Conservation (phyloP, 2,888 invertebrate species). For the Nebria salina region DNA sequence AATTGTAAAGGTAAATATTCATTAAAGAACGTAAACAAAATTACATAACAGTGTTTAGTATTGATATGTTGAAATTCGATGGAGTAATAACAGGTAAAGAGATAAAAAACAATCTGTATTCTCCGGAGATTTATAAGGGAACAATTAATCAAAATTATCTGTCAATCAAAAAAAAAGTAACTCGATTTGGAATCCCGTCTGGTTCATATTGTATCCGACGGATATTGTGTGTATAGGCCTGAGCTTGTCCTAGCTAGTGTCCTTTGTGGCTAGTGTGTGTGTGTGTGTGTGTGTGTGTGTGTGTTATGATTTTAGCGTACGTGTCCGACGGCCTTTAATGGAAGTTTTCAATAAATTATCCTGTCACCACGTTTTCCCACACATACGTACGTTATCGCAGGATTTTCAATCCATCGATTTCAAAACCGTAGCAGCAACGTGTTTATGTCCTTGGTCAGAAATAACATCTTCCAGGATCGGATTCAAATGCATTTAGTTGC, state of each 20-base stretch:
- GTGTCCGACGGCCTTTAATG: constrained; percentile 23
- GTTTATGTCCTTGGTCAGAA: not conserved
- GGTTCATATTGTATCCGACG: constrained; percentile 29
- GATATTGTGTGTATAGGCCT: not conserved
- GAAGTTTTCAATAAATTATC: constrained; percentile 41
- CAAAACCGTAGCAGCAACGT: not conserved
- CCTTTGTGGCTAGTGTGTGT: not conserved
- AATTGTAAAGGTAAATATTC: too few species aligned
- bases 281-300: constrained; percentile 12
- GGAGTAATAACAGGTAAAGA: not conserved
- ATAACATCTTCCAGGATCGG: constrained; percentile 7
- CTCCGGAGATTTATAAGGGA: not conserved
- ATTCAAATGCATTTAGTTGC: not conserved
- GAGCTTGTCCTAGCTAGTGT: not conserved
- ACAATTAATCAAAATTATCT: constrained; percentile 38
- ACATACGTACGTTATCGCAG: not conserved
- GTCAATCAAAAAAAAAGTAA: constrained; percentile 36
- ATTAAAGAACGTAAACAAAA: too few species aligned
- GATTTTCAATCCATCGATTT: constrained; percentile 28
- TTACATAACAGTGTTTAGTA: too few species aligned
- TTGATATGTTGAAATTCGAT: not conserved
- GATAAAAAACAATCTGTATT: not conserved
- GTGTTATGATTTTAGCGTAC: constrained; percentile 6
- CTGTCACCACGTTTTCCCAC: constrained; percentile 25
- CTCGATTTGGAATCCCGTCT: constrained; percentile 40